These are phyloP conservation scores for Reticulitermes speratus DNA, from an alignment of 1,140 invertebrate species.

Conservation along the genomic window DNA sequence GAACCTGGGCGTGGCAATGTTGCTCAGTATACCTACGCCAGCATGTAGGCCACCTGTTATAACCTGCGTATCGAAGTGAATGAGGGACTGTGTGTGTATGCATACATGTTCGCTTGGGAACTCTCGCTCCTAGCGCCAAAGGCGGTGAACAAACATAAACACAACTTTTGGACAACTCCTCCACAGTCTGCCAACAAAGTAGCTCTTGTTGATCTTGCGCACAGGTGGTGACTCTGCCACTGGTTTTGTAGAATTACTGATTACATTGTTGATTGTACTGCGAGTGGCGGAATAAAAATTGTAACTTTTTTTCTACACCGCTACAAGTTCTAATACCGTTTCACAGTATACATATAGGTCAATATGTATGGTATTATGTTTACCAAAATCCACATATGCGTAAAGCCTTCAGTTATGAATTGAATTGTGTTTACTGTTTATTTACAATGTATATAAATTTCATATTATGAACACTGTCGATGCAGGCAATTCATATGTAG, in stretches of 20 bases:
- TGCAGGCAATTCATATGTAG: no score
- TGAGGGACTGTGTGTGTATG: neutral
- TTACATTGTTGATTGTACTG: constrained; percentile 12
- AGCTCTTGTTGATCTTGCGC: neutral
- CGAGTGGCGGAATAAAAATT: neutral
- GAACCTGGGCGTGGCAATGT: neutral
- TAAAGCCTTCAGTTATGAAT: constrained; percentile 5
- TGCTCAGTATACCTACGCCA: neutral
- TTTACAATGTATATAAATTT: neutral
- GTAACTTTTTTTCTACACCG: neutral
- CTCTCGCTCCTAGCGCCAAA: neutral
- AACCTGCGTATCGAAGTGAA: neutral
- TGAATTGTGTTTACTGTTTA: neutral
- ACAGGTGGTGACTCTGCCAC: neutral
- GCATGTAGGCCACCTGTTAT: neutral
- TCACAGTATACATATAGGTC: neutral
- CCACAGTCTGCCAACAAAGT: neutral
- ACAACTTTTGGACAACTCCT: constrained; percentile 12
- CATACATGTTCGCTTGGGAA: neutral
- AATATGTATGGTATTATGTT: neutral
- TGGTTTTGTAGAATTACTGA: constrained; percentile 8
- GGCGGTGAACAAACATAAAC: constrained; percentile 14
- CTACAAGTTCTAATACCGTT: neutral
- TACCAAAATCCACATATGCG: neutral
- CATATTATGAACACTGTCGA: neutral